Base-by-base conservation (phyloP, 2,888 invertebrate species). In the Andrena minutula region DNA sequence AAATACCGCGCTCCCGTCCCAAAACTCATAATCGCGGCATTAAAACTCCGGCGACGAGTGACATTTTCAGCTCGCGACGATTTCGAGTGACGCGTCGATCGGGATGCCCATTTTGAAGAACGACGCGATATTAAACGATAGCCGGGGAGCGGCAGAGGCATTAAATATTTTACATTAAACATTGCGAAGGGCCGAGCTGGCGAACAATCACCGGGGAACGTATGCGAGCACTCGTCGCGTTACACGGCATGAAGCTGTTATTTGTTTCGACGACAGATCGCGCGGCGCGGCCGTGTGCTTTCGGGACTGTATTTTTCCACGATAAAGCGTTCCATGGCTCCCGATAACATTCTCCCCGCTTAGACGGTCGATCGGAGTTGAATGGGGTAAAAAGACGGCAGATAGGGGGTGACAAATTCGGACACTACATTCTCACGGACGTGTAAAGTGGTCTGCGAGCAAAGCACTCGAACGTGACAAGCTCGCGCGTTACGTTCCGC, bases 341-440 rank as follows among this genome's bases (percentile, higher is more conserved):
- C 26, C 81, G 71, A 80, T 71, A 72, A 61, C 75, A 56, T 80
- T 80, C 64, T 64, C 53, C 72, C 56, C 49, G 41, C 51, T 75
- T 56, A 60, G 72, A 30, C 82, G 75, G 41, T 64, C 75, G 81
- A 82, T 74, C 70, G 61, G n/a, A 30, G 41, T n/a, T 35, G 79
- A 79, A 82, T 71, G 56, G 71, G 56, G 51, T 53, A 69, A 65
- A 81, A 82, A 80, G 75, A 58, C 75, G 75, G 30, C 20, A 58
- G 81, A 82, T 82, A 76, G 74, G 70, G 23, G 47, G 71, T 82
- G 82, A 82, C 75, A 82, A 82, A 82, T 82, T 82, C 60, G 68
- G 69, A 63, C 64, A 32, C 53, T 82, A 81, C 69, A 71, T 81
- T 81, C 58, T 53, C 47, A 23, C 28, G 64, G 72, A 72, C 58